Base-by-base conservation (phyloP, 1,140 invertebrate genomes). In the Bilobella aurantiaca region DNA sequence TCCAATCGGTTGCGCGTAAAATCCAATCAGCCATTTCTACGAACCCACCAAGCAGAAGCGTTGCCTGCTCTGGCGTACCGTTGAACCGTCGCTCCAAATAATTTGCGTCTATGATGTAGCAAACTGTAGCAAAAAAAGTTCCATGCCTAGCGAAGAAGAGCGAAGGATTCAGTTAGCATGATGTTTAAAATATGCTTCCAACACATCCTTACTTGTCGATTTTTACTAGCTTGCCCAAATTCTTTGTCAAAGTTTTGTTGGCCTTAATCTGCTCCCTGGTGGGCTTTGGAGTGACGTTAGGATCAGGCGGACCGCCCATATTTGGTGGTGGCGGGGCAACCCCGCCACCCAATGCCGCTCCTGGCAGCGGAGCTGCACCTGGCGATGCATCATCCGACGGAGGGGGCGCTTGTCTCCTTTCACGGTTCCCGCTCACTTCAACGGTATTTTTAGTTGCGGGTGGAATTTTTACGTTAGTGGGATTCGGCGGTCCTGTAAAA, bases 21-120 rank as follows among this genome's bases (percentile, higher is more conserved):
- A 47, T 37, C 61, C 61, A 63, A 28, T 63, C 61, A 25, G 46
- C 46, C 5, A 63, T 28, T 63, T 63, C 34, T 2, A 63, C 61
- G 42, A 47, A 63, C 1, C 42, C 29, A 28, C 21, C 27, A 2
- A 63, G 21, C n/a, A 30, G 5, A 8, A 53, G 21, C 21, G 61
- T 63, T 46, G 46, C 25, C 2, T 32, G n/a, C 18, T 21, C 29
- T n/a, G 31, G 5, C 2, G 28, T n/a, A 34, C 31, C 31, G 32
- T 61, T 61, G 30, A 61, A 32, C 1, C 31, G 59, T n/a, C 2
- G 3, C 3, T 32, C 42, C 59, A 61, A 32, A n/a, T 32, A 23
- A 18, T 28, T 31, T n/a, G 16, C 2, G 23, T 61, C 59, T 5
- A 61, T 32, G 3, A 53, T 53, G 49, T 53, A 53, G 21, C 49